Evolutionary conservation across 2,888 invertebrate species (phyloP), one percentile per base, ranked within the genome.

Genomic region (Ferrisia virgata): DNA sequence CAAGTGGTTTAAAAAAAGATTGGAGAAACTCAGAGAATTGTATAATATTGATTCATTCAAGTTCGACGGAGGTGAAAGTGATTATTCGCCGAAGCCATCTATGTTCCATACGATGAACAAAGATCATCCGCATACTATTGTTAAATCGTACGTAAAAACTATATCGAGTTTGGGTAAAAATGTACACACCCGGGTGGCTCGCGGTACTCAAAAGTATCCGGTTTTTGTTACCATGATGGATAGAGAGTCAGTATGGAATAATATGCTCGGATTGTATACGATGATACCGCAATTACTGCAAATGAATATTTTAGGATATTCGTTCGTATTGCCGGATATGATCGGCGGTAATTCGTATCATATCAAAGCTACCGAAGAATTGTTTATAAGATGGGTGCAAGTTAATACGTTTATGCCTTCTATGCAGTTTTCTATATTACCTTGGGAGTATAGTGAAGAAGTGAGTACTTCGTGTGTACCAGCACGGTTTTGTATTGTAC

Each of bases 51-150:
- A 94, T 87, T 92, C 93, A 85, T 92, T 94, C 86, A 95, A 95
- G 89, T 95, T 95, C 87, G 95, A 95, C 87, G 95, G 95, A 64
- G 96, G 95, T 31, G 95, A 95, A 85, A 90, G 91, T 0, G 91
- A 92, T 86, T 94, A 92, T 92, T 89, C 92, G 64, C 93, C 93
- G 47, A 91, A 92, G 88, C 90, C 92, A 2, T 79, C 82, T 2
- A 40, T 47, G 0, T 85, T 47, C 28, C n/a, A 80, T 47, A 79
- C 40, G 11, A 28, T 69, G 25, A 85, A 84, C 76, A 76, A 78
- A 6, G 84, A 85, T 47, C 83, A 85, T 25, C 86, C 86, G 1
- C 85, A 86, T 88, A 91, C 92, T 11, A 85, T 86, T 22, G 85
- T 85, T 0, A 85, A 80, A 33, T 87, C 89, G 0, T 94, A 92